Evolutionary conservation across 2,797 vertebrate species (phyloP).

Genomic region (Phataginus tricuspis): DNA sequence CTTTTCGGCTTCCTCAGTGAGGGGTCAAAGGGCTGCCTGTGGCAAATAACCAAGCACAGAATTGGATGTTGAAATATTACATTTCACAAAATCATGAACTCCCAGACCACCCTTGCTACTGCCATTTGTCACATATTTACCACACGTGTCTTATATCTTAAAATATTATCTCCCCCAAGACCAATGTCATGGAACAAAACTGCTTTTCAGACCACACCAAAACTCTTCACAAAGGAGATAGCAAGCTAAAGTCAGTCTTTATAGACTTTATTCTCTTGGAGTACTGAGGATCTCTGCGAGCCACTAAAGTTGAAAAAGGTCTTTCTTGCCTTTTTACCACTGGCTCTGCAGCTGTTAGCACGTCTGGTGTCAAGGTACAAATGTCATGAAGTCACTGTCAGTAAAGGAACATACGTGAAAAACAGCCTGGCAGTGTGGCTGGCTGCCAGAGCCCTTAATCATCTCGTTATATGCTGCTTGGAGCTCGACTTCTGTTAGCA

Average conservation of each 20-base stretch:
- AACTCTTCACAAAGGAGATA: not conserved
- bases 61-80: slow-evolving; percentile 43
- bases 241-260: not conserved
- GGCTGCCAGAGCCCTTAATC: slow-evolving; percentile 39
- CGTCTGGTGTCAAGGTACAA: slow-evolving; percentile 50
- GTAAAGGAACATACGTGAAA: slow-evolving; percentile 48
- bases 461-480: not conserved
- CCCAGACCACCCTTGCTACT: slow-evolving; percentile 49
- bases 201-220: not conserved
- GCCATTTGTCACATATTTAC: slow-evolving; percentile 40
- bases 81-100: slow-evolving; percentile 60
- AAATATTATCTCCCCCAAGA: slow-evolving; percentile 28
- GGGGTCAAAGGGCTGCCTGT: not conserved
- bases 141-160: not conserved
- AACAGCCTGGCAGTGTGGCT: not conserved
- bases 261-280: not conserved
- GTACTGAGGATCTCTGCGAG: not conserved
- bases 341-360: slow-evolving; percentile 40
- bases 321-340: not conserved
- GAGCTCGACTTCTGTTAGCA: slow-evolving; percentile 40
- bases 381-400: slow-evolving; percentile 38
- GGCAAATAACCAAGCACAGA: not conserved
- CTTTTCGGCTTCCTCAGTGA: slow-evolving; percentile 36
- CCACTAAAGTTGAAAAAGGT: accelerated
- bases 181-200: not conserved